Base-by-base conservation (phyloP, 2,888 invertebrate species). In the Tinea semifulvella region DNA sequence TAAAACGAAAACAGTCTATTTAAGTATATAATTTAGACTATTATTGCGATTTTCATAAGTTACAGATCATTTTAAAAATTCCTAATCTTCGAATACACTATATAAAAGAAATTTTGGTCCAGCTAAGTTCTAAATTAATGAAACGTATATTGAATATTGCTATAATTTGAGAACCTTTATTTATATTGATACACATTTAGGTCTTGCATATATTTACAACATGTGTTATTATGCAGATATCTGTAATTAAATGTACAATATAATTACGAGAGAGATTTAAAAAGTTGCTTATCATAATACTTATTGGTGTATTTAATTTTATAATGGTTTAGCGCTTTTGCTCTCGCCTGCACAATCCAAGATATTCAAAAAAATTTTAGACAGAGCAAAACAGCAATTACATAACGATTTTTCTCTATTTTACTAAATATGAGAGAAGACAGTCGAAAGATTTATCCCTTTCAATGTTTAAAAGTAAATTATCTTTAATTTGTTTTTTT, bases 101-200 rank as follows among this genome's bases (percentile, higher is more conserved):
- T 69, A 66, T 60, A 73, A 75, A 70, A 62, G 63, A 71, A 76
- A 75, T 75, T 75, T 80, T 80, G 80, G 80, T 80, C 80, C 80
- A 79, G 79, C 80, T 79, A 79, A 75, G 61, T 70, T 62, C 77
- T 77, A 74, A 76, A 72, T 66, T 68, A 71, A 72, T 28, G 28
- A 68, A 68, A 63, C 60, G 28, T 43, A 56, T 66, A 65, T n/a
- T n/a, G 55, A 43, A 63, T 71, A 69, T 73, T 72, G 69, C 71
- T 71, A 67, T 67, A 55, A 22, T 11, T 28, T 28, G 7, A 28
- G 11, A 28, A 28, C 11, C 7, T 28, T 11, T 17, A 31, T 13
- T 31, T 31, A 11, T 31, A n/a, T n/a, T 27, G 13, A 31, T 31
- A 31, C 14, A 31, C 31, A 13, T 31, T 13, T n/a, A 31, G 10